These are phyloP conservation scores for Pollimyrus isidori DNA, from an alignment of 2,113 vertebrate genomes.

Conservation along the genomic window DNA sequence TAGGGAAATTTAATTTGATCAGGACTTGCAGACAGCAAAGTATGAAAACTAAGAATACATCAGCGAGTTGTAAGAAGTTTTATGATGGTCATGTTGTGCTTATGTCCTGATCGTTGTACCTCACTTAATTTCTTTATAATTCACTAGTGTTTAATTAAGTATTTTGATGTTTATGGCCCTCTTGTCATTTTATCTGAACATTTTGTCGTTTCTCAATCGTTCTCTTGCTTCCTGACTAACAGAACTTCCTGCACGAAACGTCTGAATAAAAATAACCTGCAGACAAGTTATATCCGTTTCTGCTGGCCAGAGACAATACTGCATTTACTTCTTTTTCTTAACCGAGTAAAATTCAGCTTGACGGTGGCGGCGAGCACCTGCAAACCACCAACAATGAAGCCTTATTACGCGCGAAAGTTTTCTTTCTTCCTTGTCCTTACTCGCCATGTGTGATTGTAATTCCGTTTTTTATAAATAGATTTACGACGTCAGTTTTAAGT, in stretches of 20 bases:
- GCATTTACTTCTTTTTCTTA: background rate
- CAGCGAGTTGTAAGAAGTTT: background rate
- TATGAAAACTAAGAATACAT: background rate
- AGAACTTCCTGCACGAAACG: slow-evolving; percentile 6
- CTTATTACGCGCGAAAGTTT: background rate
- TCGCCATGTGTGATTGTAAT: background rate
- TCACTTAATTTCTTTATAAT: background rate
- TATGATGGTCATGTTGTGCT: background rate
- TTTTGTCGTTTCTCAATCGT: background rate
- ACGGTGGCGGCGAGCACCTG: background rate
- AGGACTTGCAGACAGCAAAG: background rate
- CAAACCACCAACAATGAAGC: background rate
- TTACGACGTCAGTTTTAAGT: background rate
- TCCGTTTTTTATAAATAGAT: background rate
- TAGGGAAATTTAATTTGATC: background rate
- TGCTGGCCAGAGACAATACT: background rate
- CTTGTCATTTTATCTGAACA: background rate
- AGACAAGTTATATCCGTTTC: background rate
- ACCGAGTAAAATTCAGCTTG: background rate
- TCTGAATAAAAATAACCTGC: background rate
- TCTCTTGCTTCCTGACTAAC: slow-evolving; percentile 11
- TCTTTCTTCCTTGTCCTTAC: background rate
- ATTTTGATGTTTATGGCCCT: background rate
- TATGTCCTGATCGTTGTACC: background rate
- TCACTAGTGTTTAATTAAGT: background rate